Base-by-base conservation (phyloP, 2,113 vertebrate genomes). In the Chamaetylas fuelleborni region DNA sequence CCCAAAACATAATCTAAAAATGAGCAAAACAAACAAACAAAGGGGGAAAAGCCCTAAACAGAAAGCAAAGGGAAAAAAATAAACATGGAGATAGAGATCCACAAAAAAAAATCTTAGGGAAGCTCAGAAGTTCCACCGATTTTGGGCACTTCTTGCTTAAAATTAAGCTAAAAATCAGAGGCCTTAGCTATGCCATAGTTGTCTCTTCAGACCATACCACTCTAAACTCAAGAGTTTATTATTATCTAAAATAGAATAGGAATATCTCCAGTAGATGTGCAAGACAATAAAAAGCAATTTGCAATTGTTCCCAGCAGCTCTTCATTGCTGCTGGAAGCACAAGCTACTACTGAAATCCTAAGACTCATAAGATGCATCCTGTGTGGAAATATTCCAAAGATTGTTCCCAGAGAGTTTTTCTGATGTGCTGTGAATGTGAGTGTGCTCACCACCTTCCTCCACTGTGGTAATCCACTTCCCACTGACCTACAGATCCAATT, bases 401-500 rank as follows among this genome's bases (percentile, higher is more conserved):
- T 12, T 60, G 22, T 60, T 73, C 50, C 58, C 31, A 3, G 38
- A 48, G 36, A 53, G n/a, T 15, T 65, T 91, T 83, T 42, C 26
- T 67, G 38, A 58, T 2, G 48, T 18, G 9, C 56, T 57, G 56
- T 5, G 26, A 71, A 60, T 11, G 17, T 76, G 34, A 45, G 28
- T 18, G 31, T 40, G 17, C 43, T 69, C 36, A 24, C 42, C 8
- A 2, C 40, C 72, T n/a, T 47, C 77, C 57, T 61, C 47, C 31
- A 4, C 38, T 66, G 65, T 60, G 14, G 60, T 81, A 95, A 93
- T 80, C 73, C 42, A 86, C 56, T 96, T 79, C 88, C 78, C 78
- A 56, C 67, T 89, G 78, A 96, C 89, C 62, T 97, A 92, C 74
- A 94, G 89, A 95, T 83, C 57, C 67, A 96, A 95, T 88, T 88